A percentile compares a stretch with the other conserved stretches of the same genome.
Evolutionary conservation across 2,888 invertebrate genomes (phyloP).

Genomic region (Trichopria drosophilae): DNA sequence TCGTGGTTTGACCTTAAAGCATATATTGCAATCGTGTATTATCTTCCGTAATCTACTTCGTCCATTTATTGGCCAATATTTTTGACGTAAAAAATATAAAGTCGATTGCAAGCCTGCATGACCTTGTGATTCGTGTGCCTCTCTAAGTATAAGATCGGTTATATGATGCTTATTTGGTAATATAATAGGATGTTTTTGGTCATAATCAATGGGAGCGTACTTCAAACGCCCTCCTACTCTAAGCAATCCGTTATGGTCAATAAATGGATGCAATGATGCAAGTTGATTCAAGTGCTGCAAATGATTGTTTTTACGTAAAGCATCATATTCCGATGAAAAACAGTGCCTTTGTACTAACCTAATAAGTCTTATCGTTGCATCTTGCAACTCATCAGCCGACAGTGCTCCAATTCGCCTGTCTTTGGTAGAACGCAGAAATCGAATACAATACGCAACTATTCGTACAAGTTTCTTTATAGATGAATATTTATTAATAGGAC

Average conservation of each 20-base stretch:
- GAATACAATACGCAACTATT: slow-evolving; percentile 5
- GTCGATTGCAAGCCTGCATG: slow-evolving; percentile 14
- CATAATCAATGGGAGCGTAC: neutral
- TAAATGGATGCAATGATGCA: slow-evolving; percentile 13
- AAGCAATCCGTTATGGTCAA: slow-evolving; percentile 7
- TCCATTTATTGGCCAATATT: slow-evolving; percentile 17
- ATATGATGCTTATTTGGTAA: slow-evolving; percentile 8
- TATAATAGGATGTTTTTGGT: slow-evolving; percentile 10
- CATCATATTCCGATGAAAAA: too few relatives aligned
- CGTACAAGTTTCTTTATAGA: neutral
- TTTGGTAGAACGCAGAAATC: slow-evolving; percentile 1
- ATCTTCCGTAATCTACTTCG: neutral
- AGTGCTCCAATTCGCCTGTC: neutral
- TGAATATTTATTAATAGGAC: neutral
- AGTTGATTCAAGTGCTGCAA: too few relatives aligned
- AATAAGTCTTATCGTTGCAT: neutral
- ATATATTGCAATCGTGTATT: slow-evolving; percentile 8
- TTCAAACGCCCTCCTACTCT: slow-evolving; percentile 15
- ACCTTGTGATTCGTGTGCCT: neutral
- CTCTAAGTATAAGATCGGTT: slow-evolving; percentile 5
- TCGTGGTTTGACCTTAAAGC: slow-evolving; percentile 2
- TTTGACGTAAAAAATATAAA: neutral
- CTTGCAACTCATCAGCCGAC: slow-evolving; percentile 1
- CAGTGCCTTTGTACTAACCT: slow-evolving; percentile 2
- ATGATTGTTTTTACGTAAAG: too few relatives aligned